Conservation (phyloP, 2,888 invertebrate species). For the Lithophane semibrunnea region DNA sequence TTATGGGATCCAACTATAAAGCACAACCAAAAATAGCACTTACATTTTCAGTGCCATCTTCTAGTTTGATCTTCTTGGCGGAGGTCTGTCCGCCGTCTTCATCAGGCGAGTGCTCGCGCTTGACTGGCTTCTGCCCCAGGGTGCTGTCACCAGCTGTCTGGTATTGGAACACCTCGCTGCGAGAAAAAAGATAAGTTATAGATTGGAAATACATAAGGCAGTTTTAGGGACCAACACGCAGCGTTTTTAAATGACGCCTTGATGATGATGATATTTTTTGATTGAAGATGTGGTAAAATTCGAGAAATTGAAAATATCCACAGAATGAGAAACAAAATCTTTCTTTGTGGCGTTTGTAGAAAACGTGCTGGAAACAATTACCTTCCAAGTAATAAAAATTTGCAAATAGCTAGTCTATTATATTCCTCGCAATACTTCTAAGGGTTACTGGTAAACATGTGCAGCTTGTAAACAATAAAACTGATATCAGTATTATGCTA, state of each 20-base stretch:
- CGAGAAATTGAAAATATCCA: not conserved
- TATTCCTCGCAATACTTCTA: not conserved
- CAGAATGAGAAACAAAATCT: not conserved
- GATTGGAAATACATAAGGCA: not conserved
- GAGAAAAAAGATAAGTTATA: conserved; percentile 4
- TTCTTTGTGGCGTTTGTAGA: not conserved
- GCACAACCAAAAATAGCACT: conserved; percentile 56
- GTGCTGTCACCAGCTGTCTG: conserved; percentile 95
- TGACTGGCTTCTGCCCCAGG: conserved; percentile 90
- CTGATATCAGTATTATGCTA: not conserved
- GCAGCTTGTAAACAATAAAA: not conserved
- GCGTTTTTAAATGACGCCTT: not conserved
- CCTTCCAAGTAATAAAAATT: not conserved
- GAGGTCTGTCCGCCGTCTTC: conserved; percentile 74
- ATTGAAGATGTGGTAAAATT: not conserved
- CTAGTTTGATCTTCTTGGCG: conserved; percentile 90
- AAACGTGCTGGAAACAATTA: not conserved
- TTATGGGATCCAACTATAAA: not conserved
- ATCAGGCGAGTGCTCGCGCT: conserved; percentile 91
- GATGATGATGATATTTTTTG: not conserved
- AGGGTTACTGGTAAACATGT: not conserved
- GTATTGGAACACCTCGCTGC: conserved; percentile 95
- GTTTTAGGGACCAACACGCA: not conserved
- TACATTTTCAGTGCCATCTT: conserved; percentile 81
- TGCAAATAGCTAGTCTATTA: not conserved